A percentile compares a stretch with the other conserved stretches of the same genome.
These are phyloP conservation scores for Protobothrops flavoviridis DNA, from an alignment of 2,113 vertebrate species.

Conservation along the genomic window DNA sequence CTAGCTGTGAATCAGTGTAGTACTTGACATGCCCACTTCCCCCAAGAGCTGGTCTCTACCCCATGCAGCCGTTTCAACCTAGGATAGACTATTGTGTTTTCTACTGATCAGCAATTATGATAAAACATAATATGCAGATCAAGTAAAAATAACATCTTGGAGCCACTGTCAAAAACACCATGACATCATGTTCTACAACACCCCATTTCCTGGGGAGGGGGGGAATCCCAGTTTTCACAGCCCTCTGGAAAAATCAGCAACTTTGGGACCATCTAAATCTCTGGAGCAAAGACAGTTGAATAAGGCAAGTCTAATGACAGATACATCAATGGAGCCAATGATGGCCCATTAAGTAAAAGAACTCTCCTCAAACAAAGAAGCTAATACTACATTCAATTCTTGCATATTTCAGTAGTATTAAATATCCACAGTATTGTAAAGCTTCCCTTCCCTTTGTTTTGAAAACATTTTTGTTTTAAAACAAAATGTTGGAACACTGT, in stretches of 20 bases:
- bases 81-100: not conserved
- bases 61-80: not conserved
- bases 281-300: not conserved
- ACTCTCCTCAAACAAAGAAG: not conserved
- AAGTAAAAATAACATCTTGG: not conserved
- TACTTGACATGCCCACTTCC: not conserved
- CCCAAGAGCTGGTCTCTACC: not conserved
- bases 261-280: not conserved
- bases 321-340: not conserved
- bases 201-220: not conserved
- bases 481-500: not conserved
- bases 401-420: not conserved
- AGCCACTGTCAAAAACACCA: not conserved
- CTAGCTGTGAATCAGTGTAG: not conserved
- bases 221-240: not conserved
- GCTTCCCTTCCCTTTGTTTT: not conserved
- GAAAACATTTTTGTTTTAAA: not conserved
- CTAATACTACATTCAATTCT: not conserved
- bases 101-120: not conserved
- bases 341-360: not conserved
- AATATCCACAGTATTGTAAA: not conserved
- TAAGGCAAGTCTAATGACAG: not conserved
- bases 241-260: not conserved
- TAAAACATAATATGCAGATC: not conserved
- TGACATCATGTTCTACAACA: not conserved